phyloP scores from a whole-genome alignment of 2,797 vertebrate species.

The Phrynocephalus vlangalii region DNA sequence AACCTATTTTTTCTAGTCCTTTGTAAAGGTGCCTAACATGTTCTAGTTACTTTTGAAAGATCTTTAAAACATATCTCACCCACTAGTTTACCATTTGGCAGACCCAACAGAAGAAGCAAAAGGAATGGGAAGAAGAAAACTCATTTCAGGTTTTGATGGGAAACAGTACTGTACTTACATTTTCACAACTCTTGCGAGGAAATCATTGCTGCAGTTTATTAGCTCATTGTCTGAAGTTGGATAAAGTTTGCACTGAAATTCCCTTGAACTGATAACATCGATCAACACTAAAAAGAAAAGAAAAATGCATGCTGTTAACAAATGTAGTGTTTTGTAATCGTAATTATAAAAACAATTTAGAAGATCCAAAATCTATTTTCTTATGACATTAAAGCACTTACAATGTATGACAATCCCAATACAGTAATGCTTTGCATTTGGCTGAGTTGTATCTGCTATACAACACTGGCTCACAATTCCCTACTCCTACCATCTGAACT shows the following conservation, averaged over 20 bases:
- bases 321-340: too few relatives aligned
- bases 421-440: too few relatives aligned
- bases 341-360: too few relatives aligned
- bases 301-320: conserved; percentile 22
- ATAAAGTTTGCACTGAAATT: conserved; percentile 79
- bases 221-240: conserved; percentile 67
- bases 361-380: too few relatives aligned
- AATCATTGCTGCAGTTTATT: conserved; percentile 71
- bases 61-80: too few relatives aligned
- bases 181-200: conserved; percentile 75
- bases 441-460: too few relatives aligned
- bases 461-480: too few relatives aligned
- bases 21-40: neutral
- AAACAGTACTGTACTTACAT: conserved; percentile 66
- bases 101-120: neutral
- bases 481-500: too few relatives aligned
- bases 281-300: conserved; percentile 80
- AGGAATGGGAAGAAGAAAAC: neutral
- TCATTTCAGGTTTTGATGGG: neutral
- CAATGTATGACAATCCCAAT: too few relatives aligned
- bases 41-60: neutral
- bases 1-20: neutral
- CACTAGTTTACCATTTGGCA: neutral
- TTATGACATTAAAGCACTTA: too few relatives aligned
- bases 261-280: conserved; percentile 71